A percentile compares a stretch with the other conserved stretches of the same genome.
Conservation (phyloP, 2,888 invertebrate genomes). For the Serripes groenlandicus region DNA sequence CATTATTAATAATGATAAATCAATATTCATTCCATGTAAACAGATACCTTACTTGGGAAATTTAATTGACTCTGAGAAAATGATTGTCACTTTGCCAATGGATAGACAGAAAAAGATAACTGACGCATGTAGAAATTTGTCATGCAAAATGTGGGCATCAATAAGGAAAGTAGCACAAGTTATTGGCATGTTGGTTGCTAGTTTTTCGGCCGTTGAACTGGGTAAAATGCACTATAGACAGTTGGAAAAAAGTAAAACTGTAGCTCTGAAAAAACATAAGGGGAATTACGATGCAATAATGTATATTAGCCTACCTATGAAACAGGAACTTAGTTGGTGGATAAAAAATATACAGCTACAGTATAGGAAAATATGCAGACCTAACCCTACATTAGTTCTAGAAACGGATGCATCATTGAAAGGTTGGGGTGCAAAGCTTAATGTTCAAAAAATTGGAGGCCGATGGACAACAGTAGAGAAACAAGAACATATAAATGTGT, state of each 20-base stretch:
- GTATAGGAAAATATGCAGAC: not conserved
- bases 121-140: not conserved
- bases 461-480: conserved; percentile 40
- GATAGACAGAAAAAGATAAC: not conserved
- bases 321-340: not conserved
- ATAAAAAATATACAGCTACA: not conserved
- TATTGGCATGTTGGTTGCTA: conserved; percentile 43
- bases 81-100: not conserved
- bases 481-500: conserved; percentile 45
- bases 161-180: conserved; percentile 35
- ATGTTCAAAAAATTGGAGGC: not conserved
- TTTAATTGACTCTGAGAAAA: not conserved
- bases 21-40: not conserved
- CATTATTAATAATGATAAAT: not conserved
- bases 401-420: not conserved
- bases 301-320: not conserved
- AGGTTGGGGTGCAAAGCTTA: not conserved
- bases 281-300: not conserved
- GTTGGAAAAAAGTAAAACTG: not conserved
- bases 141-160: not conserved
- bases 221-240: conserved; percentile 1
- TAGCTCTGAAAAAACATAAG: not conserved
- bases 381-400: not conserved
- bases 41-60: not conserved
- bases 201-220: conserved; percentile 41